phyloP scores from a whole-genome alignment of 2,888 invertebrate genomes.

The Melitaea athalia region DNA sequence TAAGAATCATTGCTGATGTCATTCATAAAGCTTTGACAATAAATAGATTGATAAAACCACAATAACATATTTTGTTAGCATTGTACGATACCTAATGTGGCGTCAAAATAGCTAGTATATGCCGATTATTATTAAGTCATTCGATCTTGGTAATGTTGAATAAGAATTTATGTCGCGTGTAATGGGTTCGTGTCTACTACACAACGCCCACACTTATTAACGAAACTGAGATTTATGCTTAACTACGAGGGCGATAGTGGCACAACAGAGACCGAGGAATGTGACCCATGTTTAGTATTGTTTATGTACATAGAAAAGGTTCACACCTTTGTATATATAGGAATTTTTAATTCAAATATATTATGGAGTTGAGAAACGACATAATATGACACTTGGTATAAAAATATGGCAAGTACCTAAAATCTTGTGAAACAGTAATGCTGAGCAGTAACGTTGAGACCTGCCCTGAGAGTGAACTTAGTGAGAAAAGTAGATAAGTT shows the following conservation, averaged over 20 bases:
- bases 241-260: constrained; percentile 66
- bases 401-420: too few species aligned
- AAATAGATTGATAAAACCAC: background rate
- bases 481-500: too few species aligned
- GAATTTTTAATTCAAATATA: background rate
- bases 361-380: background rate
- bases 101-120: constrained; percentile 5
- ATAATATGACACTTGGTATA: too few species aligned
- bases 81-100: constrained; percentile 4
- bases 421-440: too few species aligned
- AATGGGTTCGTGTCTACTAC: constrained; percentile 66
- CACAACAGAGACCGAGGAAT: constrained; percentile 75
- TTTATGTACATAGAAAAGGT: constrained; percentile 30
- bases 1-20: background rate
- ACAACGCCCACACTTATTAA: constrained; percentile 77
- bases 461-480: too few species aligned
- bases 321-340: background rate
- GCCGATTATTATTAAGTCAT: constrained; percentile 5
- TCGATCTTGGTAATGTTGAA: constrained; percentile 27
- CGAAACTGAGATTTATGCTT: constrained; percentile 76
- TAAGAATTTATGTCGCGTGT: constrained; percentile 58
- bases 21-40: constrained; percentile 5
- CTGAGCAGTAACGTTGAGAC: too few species aligned
- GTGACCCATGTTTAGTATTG: constrained; percentile 60
- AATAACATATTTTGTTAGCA: constrained; percentile 4